Percentiles rank a stretch among this genome's conserved stretches.
Evolutionary conservation across 1,140 invertebrate genomes (phyloP).

Genomic region (Aphelenchoides avenae): DNA sequence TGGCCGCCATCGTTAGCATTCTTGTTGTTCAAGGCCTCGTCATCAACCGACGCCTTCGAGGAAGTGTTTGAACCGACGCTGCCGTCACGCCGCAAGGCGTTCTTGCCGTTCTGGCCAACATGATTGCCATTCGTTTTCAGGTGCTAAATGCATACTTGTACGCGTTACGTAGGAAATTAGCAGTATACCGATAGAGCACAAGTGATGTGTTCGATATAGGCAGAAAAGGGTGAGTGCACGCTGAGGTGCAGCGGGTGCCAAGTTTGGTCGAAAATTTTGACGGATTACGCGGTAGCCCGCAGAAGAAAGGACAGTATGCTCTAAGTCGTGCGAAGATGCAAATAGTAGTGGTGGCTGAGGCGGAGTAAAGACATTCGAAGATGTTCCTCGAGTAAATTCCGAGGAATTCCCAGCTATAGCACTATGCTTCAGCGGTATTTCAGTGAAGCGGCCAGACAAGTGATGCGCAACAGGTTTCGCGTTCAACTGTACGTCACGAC

Average conservation of each 20-base stretch:
- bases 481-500: no score
- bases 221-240: slow-evolving; percentile 49
- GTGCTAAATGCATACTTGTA: background rate
- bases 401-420: no score
- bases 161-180: background rate
- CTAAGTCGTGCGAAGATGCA: no score
- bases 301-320: no score
- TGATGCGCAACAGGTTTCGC: no score
- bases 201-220: slow-evolving; percentile 50
- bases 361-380: no score
- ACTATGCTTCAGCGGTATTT: no score
- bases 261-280: slow-evolving; percentile 47
- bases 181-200: slow-evolving; percentile 20
- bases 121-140: slow-evolving; percentile 1
- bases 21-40: slow-evolving; percentile 16
- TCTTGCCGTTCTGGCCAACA: background rate
- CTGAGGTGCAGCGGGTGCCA: slow-evolving; percentile 32
- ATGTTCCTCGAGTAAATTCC: no score
- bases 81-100: slow-evolving; percentile 1
- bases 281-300: no score
- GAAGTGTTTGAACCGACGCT: slow-evolving; percentile 23
- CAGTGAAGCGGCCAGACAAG: no score
- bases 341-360: no score
- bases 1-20: slow-evolving; percentile 7
- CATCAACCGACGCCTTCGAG: slow-evolving; percentile 35